phyloP scores from a whole-genome alignment of 2,797 vertebrate species.

The Cynodonichthys magdalenae region DNA sequence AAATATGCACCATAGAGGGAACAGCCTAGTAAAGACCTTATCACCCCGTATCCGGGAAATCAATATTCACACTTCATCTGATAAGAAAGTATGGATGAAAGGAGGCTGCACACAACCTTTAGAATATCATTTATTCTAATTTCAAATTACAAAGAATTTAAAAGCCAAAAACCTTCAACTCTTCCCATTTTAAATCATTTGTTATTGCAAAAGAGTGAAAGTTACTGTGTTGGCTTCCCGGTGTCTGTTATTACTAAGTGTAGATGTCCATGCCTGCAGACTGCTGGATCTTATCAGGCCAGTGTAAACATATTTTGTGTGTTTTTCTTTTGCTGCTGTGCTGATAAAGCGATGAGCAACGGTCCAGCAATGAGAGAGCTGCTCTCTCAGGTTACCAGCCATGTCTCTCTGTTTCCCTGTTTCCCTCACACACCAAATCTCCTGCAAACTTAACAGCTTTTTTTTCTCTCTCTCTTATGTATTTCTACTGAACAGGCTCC shows the following conservation, averaged over 20 bases:
- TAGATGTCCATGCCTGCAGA: conserved; percentile 43
- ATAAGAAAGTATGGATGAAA: conserved; percentile 59
- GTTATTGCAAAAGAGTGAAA: background rate
- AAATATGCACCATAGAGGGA: conserved; percentile 59
- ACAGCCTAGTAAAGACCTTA: conserved; percentile 62
- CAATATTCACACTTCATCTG: conserved; percentile 69
- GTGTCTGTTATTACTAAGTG: conserved; percentile 45
- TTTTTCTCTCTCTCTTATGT: background rate
- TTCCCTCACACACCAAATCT: background rate
- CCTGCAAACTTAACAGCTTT: conserved; percentile 20
- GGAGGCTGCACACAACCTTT: conserved; percentile 6
- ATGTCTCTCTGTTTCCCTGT: conserved; percentile 10
- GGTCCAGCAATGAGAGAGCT: conserved; percentile 42
- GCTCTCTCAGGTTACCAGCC: conserved; percentile 55
- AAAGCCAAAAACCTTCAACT: too few relatives aligned
- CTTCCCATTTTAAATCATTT: conserved; percentile 16
- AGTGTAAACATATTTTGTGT: conserved; percentile 71
- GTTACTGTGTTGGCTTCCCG: conserved; percentile 10
- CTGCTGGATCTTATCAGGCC: conserved; percentile 61
- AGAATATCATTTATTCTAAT: background rate
- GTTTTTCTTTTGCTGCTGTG: conserved; percentile 52
- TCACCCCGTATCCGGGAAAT: conserved; percentile 63
- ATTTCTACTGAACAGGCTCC: conserved; percentile 17
- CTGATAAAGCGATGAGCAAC: conserved; percentile 64
- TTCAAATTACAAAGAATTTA: too few relatives aligned